Base-by-base conservation (phyloP, 2,113 vertebrate genomes). In the Morone saxatilis region DNA sequence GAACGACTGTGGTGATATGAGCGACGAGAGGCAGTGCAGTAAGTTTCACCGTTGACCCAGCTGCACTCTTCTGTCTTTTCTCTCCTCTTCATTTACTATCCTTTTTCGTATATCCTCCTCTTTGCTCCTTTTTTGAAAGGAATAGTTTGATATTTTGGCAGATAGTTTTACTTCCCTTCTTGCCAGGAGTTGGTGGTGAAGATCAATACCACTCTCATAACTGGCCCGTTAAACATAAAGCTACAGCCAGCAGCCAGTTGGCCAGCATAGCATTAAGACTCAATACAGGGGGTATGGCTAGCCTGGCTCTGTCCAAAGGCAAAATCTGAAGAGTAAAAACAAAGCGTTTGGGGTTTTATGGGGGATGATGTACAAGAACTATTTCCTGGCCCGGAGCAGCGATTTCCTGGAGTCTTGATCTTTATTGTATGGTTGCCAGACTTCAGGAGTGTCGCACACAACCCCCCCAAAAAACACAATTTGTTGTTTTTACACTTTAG, bases 1-100 rank as follows among this genome's bases (percentile, higher is more conserved):
- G 95, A 96, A 95, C 7, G 95, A 96, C 87, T 96, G 96, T 14
- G 93, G 92, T 0, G 96, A 96, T 59, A 93, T 94, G 93, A 96
- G 95, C 14, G 96, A 96, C 22, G 96, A 96, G 78, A 87, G 9
- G 20, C 63, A 92, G 0, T 96, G 96, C 83, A 0, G 95, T 96
- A 88, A 93, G 95, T 93, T 45, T 4, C 8, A 25, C 12, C 3
- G 2, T 74, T 40, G n/a, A 72, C 70, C 56, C 13, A 41, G 13
- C 17, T 2, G 12, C 0, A 36, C 70, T 45, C 13, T 45, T 45
- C 38, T 22, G 2, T 47, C 19, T 59, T 62, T 40, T 22, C 2
- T 47, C 11, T 22, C 5, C 5, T 51, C 45, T 19, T 38, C n/a
- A 16, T 62, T 56, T 57, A 5, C 1, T 12, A 16, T 17, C 31